Conservation (phyloP, 2,797 vertebrate genomes). For the Sebastolobus altivelis region DNA sequence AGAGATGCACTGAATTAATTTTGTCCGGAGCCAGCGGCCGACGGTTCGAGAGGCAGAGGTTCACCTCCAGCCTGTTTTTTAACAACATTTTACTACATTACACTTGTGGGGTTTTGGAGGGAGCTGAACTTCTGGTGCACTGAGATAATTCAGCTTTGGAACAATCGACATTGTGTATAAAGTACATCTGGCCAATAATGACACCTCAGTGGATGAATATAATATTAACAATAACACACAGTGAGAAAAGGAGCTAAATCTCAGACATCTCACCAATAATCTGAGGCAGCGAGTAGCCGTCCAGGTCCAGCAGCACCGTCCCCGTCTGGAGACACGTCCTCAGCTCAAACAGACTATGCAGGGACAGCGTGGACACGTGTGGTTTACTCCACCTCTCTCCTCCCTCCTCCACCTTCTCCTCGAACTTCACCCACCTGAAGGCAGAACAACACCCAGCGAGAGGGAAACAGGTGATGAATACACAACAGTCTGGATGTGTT, state of each 20-base stretch:
- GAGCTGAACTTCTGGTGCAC: background rate
- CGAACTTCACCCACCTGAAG: slow-evolving; percentile 97
- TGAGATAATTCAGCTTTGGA: background rate
- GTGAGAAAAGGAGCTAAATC: background rate
- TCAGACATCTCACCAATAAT: slow-evolving; percentile 90
- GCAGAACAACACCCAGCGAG: slow-evolving; percentile 4
- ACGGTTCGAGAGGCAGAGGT: background rate
- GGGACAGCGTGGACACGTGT: slow-evolving; percentile 94
- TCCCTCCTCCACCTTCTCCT: slow-evolving; percentile 98
- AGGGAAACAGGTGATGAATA: slow-evolving; percentile 10
- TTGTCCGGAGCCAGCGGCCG: background rate
- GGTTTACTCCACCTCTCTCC: slow-evolving; percentile 98
- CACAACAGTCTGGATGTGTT: background rate
- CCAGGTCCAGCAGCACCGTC: slow-evolving; percentile 93
- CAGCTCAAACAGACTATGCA: slow-evolving; percentile 98
- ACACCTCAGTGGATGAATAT: background rate
- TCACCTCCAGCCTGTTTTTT: background rate
- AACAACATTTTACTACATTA: background rate
- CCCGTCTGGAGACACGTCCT: slow-evolving; percentile 95
- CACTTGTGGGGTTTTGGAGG: background rate
- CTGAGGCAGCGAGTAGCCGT: slow-evolving; percentile 92
- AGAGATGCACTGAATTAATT: too few species aligned
- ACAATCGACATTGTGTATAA: background rate
- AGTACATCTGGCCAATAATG: background rate
- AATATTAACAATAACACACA: background rate